Conservation (phyloP, 1,140 invertebrate genomes). For the Drosophila cardini region DNA sequence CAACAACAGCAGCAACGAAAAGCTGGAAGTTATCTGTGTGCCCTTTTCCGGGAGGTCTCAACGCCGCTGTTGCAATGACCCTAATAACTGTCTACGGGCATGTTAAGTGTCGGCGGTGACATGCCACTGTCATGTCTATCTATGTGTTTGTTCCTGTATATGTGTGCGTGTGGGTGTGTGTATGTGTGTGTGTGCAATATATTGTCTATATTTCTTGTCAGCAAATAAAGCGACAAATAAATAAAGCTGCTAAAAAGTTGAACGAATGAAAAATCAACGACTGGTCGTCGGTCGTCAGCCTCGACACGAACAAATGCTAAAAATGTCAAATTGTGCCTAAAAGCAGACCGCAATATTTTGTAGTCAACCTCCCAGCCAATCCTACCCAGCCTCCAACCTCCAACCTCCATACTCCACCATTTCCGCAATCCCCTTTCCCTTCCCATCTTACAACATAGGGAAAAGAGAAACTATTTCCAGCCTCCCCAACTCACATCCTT, state of each 20-base stretch:
- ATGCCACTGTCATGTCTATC: constrained; percentile 70
- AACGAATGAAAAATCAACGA: constrained; percentile 55
- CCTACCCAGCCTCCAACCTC: no score
- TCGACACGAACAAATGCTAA: constrained; percentile 41
- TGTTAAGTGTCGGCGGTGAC: constrained; percentile 81
- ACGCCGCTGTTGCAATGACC: constrained; percentile 58
- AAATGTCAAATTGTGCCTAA: constrained; percentile 81
- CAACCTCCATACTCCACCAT: background rate
- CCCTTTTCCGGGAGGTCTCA: constrained; percentile 27
- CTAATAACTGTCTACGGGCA: constrained; percentile 82
- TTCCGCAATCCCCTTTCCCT: background rate
- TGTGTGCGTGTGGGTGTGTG: constrained; percentile 15
- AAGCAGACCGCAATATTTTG: constrained; percentile 77
- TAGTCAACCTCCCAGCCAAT: constrained; percentile 28
- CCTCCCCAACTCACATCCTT: constrained; percentile 18
- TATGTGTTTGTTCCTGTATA: constrained; percentile 22
- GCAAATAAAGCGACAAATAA: constrained; percentile 81
- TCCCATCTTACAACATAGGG: background rate
- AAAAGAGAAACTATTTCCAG: constrained; percentile 55
- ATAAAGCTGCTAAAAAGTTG: constrained; percentile 78
- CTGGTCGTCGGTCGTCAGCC: constrained; percentile 7
- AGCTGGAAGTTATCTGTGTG: constrained; percentile 51
- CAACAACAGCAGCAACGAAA: constrained; percentile 17
- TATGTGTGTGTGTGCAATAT: constrained; percentile 53
- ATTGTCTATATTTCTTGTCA: constrained; percentile 82